Percentiles rank a stretch among this genome's conserved stretches.
These are phyloP conservation scores for Sphenodon punctatus DNA, from an alignment of 2,797 vertebrate genomes.

Conservation along the genomic window DNA sequence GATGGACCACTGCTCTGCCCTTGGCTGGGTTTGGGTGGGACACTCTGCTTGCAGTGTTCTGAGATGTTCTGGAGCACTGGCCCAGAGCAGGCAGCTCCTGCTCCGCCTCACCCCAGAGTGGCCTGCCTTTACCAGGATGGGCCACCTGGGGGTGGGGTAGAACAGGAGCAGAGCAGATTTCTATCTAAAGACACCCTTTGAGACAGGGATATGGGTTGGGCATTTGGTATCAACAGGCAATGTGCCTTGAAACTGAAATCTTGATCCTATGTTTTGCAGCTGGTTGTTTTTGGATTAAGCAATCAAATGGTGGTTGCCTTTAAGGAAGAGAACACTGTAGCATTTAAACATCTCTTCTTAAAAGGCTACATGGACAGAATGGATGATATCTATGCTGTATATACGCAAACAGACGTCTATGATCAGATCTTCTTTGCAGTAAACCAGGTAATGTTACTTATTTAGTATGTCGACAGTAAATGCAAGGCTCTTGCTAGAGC, in stretches of 20 bases:
- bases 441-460: slow-evolving; percentile 76
- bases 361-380: slow-evolving; percentile 87
- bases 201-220: too few relatives aligned
- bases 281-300: slow-evolving; percentile 92
- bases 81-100: too few relatives aligned
- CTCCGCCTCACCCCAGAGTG: too few relatives aligned
- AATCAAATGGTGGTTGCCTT: slow-evolving; percentile 97
- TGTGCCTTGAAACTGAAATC: slow-evolving; percentile 7
- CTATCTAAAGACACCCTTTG: too few relatives aligned
- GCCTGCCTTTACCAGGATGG: too few relatives aligned
- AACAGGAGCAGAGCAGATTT: too few relatives aligned
- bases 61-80: too few relatives aligned
- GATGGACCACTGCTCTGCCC: too few relatives aligned
- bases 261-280: slow-evolving; percentile 70
- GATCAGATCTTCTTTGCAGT: slow-evolving; percentile 86
- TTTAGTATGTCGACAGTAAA: neutral
- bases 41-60: too few relatives aligned
- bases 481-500: neutral
- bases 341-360: slow-evolving; percentile 93
- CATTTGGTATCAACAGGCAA: neutral
- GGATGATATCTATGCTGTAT: slow-evolving; percentile 83
- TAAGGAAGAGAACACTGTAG: slow-evolving; percentile 90
- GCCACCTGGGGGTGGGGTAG: too few relatives aligned
- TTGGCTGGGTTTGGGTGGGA: too few relatives aligned
- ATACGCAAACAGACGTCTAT: slow-evolving; percentile 86